phyloP scores from a whole-genome alignment of 2,113 vertebrate genomes.

The Pygoscelis adeliae region DNA sequence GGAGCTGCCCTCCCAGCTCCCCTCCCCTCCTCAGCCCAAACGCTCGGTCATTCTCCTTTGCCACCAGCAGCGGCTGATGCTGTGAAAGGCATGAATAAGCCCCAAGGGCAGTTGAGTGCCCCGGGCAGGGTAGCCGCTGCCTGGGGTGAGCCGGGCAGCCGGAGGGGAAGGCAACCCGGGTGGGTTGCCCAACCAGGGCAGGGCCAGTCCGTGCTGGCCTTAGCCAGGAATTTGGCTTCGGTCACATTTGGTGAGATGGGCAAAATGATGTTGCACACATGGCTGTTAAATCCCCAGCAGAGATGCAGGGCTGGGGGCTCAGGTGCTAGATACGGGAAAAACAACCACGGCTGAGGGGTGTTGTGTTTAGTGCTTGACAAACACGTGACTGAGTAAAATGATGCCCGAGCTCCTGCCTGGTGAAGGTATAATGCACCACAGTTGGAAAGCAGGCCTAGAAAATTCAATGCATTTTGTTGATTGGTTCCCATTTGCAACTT shows the following conservation, averaged over 20 bases:
- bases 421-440: neutral
- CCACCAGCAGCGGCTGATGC: neutral
- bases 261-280: neutral
- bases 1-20: neutral
- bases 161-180: neutral
- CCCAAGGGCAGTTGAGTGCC: neutral
- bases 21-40: neutral
- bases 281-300: neutral
- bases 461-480: neutral
- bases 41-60: neutral
- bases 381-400: neutral
- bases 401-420: neutral
- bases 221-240: neutral
- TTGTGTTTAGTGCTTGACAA: neutral
- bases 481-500: neutral
- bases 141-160: accelerated
- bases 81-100: neutral
- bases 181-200: neutral
- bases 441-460: neutral
- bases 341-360: neutral
- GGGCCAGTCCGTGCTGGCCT: neutral
- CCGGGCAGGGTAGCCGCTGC: neutral
- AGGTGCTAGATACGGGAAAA: neutral
- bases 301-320: neutral
- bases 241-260: neutral